Evolutionary conservation across 2,888 invertebrate genomes (phyloP).

Genomic region (Beris morrisii): DNA sequence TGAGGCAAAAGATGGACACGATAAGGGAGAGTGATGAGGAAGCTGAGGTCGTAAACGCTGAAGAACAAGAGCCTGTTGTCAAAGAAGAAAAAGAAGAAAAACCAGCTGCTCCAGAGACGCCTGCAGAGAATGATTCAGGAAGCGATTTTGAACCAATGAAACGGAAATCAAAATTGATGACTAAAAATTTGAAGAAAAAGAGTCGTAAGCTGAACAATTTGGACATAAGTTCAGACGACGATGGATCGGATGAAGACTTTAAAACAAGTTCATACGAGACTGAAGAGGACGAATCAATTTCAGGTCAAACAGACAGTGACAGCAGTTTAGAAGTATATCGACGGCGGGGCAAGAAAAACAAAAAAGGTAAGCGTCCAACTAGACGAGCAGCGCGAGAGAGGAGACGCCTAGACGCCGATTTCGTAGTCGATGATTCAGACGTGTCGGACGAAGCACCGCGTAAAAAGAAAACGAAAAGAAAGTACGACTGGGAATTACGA

Average conservation of each 20-base stretch:
- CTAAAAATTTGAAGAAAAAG: constrained; percentile 60
- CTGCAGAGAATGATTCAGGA: constrained; percentile 46
- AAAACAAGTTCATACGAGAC: constrained; percentile 66
- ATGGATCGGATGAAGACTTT: constrained; percentile 89
- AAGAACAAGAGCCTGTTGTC: constrained; percentile 39
- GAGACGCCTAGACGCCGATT: constrained; percentile 47
- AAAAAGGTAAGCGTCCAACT: constrained; percentile 58
- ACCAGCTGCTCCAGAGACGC: constrained; percentile 44
- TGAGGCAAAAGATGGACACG: constrained; percentile 44
- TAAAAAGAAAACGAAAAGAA: constrained; percentile 58
- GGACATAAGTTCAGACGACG: constrained; percentile 80
- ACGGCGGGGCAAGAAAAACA: constrained; percentile 57
- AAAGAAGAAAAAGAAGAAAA: constrained; percentile 39
- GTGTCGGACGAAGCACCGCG: constrained; percentile 57
- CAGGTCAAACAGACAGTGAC: constrained; percentile 59
- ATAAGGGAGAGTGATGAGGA: constrained; percentile 46
- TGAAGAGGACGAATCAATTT: constrained; percentile 61
- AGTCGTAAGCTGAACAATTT: constrained; percentile 76
- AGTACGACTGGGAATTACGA: constrained; percentile 60
- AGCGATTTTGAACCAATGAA: constrained; percentile 52
- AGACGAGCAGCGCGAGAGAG: constrained; percentile 58
- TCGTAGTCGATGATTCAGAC: constrained; percentile 62
- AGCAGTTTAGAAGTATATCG: constrained; percentile 58
- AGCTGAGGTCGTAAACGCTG: constrained; percentile 33
- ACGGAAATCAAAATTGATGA: constrained; percentile 42